Percentiles rank a stretch among this genome's conserved stretches.
These are phyloP conservation scores for Darevskia mixta DNA, from an alignment of 2,797 vertebrate genomes.

Conservation along the genomic window DNA sequence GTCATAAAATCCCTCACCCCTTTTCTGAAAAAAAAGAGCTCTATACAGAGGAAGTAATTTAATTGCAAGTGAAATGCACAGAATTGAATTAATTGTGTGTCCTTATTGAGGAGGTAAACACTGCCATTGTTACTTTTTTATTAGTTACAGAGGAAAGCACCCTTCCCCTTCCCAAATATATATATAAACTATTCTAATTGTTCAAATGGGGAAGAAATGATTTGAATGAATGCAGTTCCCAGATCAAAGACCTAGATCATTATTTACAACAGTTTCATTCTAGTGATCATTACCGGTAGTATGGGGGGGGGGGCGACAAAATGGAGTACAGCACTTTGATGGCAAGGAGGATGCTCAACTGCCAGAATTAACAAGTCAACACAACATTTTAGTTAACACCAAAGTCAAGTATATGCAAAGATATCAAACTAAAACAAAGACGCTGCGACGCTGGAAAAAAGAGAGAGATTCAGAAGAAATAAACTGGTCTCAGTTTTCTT, in stretches of 20 bases:
- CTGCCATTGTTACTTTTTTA: background rate
- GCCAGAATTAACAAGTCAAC: background rate
- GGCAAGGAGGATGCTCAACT: background rate
- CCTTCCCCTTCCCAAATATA: background rate
- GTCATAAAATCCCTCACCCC: background rate
- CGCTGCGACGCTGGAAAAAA: background rate
- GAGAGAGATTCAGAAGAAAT: background rate
- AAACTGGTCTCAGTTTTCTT: background rate
- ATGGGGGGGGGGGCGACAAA: background rate
- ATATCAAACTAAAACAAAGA: background rate
- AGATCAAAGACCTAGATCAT: conserved; percentile 6
- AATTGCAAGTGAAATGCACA: background rate
- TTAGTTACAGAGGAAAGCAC: background rate
- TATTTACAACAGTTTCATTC: background rate
- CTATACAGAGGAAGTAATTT: background rate
- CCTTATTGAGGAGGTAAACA: background rate
- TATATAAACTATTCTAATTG: background rate
- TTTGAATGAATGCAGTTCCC: background rate
- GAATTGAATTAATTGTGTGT: background rate
- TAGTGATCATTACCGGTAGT: background rate
- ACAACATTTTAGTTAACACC: background rate
- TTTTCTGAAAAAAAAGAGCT: background rate
- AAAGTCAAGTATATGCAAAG: background rate
- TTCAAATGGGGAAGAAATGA: background rate
- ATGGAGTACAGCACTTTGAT: background rate